Evolutionary conservation across 2,113 vertebrate genomes (phyloP).

Genomic region (Sus scrofa): DNA sequence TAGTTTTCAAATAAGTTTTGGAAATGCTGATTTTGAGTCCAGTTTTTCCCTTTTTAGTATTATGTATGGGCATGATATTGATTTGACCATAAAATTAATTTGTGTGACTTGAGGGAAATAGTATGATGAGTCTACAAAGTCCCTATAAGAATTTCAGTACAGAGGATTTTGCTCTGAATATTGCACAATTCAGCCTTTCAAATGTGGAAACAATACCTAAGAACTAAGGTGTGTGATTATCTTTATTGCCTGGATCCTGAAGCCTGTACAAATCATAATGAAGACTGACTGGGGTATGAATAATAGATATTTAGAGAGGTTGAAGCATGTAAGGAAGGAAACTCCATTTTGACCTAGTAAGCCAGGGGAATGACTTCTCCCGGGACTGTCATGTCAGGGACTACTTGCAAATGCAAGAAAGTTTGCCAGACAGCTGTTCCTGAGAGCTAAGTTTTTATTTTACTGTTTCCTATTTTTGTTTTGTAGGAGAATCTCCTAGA

Average conservation of each 20-base stretch:
- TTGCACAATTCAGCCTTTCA: background rate
- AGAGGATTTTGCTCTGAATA: conserved; percentile 4
- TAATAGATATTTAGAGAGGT: background rate
- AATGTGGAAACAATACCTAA: background rate
- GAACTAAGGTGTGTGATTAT: background rate
- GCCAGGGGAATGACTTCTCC: background rate
- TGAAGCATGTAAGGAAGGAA: background rate
- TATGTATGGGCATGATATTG: background rate
- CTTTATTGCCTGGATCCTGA: background rate
- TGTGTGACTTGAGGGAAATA: background rate
- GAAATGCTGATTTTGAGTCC: background rate
- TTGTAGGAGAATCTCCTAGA: conserved; percentile 30
- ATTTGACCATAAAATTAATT: conserved; percentile 45
- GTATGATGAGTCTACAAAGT: background rate
- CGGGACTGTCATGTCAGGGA: background rate
- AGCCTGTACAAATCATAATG: background rate
- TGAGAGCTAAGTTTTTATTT: conserved; percentile 43
- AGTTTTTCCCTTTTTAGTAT: conserved; percentile 48
- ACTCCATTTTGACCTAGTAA: background rate
- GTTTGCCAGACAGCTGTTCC: conserved; percentile 34
- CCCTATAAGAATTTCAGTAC: background rate
- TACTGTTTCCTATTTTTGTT: conserved; percentile 47
- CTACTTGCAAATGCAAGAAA: background rate
- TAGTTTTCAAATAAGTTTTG: conserved; percentile 36
- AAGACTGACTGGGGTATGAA: background rate